Base-by-base conservation (phyloP, 2,888 invertebrate species). In the Cordilura impudica region DNA sequence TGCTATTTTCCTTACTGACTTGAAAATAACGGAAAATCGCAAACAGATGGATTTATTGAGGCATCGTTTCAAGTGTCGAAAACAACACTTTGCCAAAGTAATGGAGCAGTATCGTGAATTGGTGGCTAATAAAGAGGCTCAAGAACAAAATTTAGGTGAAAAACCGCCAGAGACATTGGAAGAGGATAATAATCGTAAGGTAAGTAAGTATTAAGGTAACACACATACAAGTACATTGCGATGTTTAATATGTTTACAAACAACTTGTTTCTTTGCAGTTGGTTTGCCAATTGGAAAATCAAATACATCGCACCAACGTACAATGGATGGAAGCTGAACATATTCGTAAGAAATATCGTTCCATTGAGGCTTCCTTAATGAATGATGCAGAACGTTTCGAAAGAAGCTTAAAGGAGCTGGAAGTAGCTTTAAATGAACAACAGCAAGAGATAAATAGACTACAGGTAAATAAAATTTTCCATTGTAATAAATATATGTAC, bases 281-380 rank as follows among this genome's bases (percentile, higher is more conserved):
- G 21, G 92, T 93, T 0, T 92, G 94, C 4, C 93, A 93, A 83
- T 88, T 96, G 82, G 96, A 96, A 88, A 96, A 96, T 86, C 94
- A 94, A 87, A 94, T 96, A 75, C 95, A 96, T 86, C 93, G 94
- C 77, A 93, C 95, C 0, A 92, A 95, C 67, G 94, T 96, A 31
- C 95, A 96, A 90, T 94, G 94, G 91, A 93, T 95, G 85, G 96
- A 96, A 88, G 95, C 95, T 0, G 93, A 94, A 83, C 93, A 95
- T 81, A 93, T 96, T 6, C 93, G 93, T 82, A 94, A 94, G 86
- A 95, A 95, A 87, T 96, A 96, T 85, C 90, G 92, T 39, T 93
- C 93, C 1, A 95, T 96, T 69, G 92, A 93, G 90, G 93, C 92
- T 82, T 93, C 94, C 0, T 89, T 95, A 0, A 90, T 93, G 86